Conservation (phyloP, 2,797 vertebrate species). For the Dendrocincla tyrannina region DNA sequence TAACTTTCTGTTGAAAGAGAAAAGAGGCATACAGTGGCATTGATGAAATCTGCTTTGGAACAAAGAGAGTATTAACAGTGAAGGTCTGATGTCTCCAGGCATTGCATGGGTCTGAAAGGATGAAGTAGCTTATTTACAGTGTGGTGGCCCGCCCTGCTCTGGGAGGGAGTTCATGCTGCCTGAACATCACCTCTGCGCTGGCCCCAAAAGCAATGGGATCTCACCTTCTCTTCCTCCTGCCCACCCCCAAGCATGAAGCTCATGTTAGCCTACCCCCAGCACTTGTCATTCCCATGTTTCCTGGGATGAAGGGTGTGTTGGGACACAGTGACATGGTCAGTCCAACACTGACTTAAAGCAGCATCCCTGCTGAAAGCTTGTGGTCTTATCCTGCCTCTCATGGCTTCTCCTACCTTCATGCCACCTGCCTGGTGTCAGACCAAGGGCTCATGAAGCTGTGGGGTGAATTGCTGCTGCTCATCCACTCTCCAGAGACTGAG, state of each 20-base stretch:
- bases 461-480: background rate
- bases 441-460: background rate
- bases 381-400: background rate
- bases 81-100: background rate
- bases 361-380: background rate
- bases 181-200: background rate
- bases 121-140: background rate
- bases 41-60: slow-evolving; percentile 6
- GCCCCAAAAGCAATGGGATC: background rate
- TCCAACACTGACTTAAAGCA: background rate
- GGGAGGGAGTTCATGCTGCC: background rate
- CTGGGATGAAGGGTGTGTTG: background rate
- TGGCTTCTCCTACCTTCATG: background rate
- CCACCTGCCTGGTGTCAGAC: background rate
- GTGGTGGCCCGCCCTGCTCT: background rate
- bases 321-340: background rate
- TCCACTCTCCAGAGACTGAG: accelerated
- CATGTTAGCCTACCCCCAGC: background rate
- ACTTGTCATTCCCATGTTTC: background rate
- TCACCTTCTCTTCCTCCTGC: background rate
- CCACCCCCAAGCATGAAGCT: background rate
- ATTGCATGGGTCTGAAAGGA: background rate
- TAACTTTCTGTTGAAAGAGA: slow-evolving; percentile 29
- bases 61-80: background rate
- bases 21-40: background rate